A percentile compares a stretch with the other conserved stretches of the same genome.
These are phyloP conservation scores for Macrophya annulata DNA, from an alignment of 2,888 invertebrate species.

Conservation along the genomic window DNA sequence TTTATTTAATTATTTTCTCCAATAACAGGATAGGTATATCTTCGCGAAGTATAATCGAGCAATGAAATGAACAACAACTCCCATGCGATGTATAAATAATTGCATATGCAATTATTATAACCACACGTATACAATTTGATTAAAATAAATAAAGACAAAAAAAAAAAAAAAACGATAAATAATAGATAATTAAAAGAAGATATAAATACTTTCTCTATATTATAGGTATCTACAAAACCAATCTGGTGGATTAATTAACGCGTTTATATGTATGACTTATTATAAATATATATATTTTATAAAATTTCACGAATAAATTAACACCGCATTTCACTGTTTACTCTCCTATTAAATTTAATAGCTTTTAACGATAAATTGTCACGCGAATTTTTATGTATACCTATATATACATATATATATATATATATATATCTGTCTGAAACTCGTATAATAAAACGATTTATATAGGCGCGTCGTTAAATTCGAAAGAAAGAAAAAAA, in stretches of 20 bases:
- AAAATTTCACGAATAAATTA: not conserved
- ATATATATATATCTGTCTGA: not conserved
- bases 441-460: not conserved
- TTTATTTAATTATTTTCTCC: not conserved
- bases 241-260: too few relatives aligned
- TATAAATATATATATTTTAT: not conserved
- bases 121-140: too few relatives aligned
- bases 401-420: not conserved
- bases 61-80: not conserved
- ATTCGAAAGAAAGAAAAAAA: not conserved
- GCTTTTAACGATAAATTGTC: too few relatives aligned
- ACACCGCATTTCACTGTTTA: not conserved
- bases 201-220: too few relatives aligned
- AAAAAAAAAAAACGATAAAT: not conserved
- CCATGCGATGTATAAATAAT: too few relatives aligned
- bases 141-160: too few relatives aligned
- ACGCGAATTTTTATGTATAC: too few relatives aligned
- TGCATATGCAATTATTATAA: too few relatives aligned
- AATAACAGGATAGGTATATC: not conserved
- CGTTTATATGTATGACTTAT: too few relatives aligned
- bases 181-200: not conserved
- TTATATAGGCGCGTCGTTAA: not conserved
- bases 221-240: too few relatives aligned
- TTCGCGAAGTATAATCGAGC: not conserved
- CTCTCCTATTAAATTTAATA: too few relatives aligned